Base-by-base conservation (phyloP, 2,888 invertebrate species). In the Lepidocyrtoides sp. region DNA sequence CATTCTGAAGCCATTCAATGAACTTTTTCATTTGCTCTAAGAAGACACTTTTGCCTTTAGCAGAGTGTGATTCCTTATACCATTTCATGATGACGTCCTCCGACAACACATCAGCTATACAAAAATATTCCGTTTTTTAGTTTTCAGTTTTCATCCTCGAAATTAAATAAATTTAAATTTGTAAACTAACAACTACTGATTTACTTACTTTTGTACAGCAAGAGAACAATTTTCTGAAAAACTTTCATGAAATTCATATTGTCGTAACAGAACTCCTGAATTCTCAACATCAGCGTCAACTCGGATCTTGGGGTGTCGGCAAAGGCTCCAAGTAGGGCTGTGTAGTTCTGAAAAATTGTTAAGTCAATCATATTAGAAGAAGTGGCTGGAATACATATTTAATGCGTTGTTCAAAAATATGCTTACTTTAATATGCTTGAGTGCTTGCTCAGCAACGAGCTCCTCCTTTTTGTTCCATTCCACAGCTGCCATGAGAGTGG, bases 391-490 rank as follows among this genome's bases (percentile, higher is more conserved):
- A n/a, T n/a, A n/a, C n/a, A n/a, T n/a, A n/a, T n/a, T n/a, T n/a
- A n/a, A n/a, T n/a, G n/a, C n/a, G n/a, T n/a, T n/a, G n/a, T n/a
- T n/a, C n/a, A n/a, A 57, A 10, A 69, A 10, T 41, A n/a, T 26
- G 14, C 29, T 5, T 92, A 95, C 95, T 92, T 98, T 98, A 95
- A 97, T 96, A 96, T 98, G 98, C 95, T 98, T 98, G 82, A 98
- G 97, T 82, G 99, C 99, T 96, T 99, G 99, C 95, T 99, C 99
- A 79, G 99, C 98, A 93, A 99, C 97, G 94, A 99, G 96, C 95
- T 99, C 99, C 95, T 99, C 99, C 95, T 99, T 99, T 96, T 99
- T 99, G 96, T 99, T 99, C 99, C 99, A 99, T 96, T 99, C 99
- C 91, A 98, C 98, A 95, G 98, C 97, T 84, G 97, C 97, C 99